Base-by-base conservation (phyloP, 92 coral and sea anemone genomes). In the Ricordea florida region DNA sequence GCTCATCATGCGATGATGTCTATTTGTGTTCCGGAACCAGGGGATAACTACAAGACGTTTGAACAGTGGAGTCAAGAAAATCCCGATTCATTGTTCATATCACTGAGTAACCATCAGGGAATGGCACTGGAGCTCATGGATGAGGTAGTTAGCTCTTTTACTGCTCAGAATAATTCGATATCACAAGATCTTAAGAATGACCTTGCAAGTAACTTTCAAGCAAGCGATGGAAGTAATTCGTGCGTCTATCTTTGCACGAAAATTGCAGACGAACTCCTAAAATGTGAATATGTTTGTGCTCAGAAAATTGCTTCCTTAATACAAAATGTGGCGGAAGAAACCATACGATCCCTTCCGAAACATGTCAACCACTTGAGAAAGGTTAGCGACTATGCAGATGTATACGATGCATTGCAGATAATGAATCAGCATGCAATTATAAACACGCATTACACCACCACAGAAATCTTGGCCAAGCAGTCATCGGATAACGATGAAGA, bases 191-290 rank as follows among this genome's bases (percentile, higher is more conserved):
- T 77, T 9, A 35, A 66, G 4, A 6, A 9, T 7, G 80, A 72
- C 62, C 14, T 72, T 9, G 11, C 44, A 22, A 21, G 29, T 6
- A 22, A 49, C 57, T 13, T 49, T 8, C 11, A 21, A 5, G 57
- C 14, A 4, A 49, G 25, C 15, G 85, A 62, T 47, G 78, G 83
- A 7, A 83, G 69, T 10, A 83, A 83, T 29, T 58, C 87, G 4
- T 82, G 81, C 23, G 55, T 80, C 6, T 75, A 64, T 26, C 55
- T 83, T 28, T 24, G 83, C 13, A 5, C 78, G 0, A 83, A 83
- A 51, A 56, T 38, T 8, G 66, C 72, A 1, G 65, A 83, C 29
- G 55, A 33, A 2, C 30, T 80, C 5, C 9, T 63, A 4, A 62
- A 41, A 25, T 18, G 13, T 24, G 4, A 6, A 0, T 6, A 42